Evolutionary conservation across 30 jellyfish, hydroid and myxozoan genomes (phyloP).

Genomic region (Euphysa ruthae): DNA sequence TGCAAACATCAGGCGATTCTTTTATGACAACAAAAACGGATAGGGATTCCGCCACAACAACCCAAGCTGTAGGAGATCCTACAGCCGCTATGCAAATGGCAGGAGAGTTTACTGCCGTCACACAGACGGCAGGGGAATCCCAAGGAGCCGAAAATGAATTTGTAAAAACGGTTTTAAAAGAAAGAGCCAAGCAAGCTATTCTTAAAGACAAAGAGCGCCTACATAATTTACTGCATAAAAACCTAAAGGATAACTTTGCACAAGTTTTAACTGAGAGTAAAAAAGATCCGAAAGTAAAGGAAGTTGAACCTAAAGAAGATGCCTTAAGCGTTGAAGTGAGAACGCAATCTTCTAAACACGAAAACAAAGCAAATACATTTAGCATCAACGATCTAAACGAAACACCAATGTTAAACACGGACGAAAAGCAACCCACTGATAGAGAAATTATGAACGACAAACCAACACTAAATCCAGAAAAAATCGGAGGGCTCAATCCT

Average conservation of each 20-base stretch:
- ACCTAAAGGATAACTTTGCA: not conserved
- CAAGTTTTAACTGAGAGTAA: not conserved
- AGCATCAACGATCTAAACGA: not conserved
- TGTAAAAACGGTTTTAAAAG: no score
- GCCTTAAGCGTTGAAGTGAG: not conserved
- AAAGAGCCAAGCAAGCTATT: not conserved
- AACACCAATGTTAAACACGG: not conserved
- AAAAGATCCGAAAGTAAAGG: not conserved
- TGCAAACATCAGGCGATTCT: no score
- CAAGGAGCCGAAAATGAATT: no score
- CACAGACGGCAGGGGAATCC: no score
- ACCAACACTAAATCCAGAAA: slow-evolving; percentile 14
- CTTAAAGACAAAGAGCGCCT: slow-evolving; percentile 3
- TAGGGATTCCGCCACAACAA: no score
- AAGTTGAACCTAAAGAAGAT: not conserved
- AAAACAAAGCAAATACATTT: not conserved
- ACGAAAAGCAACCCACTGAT: not conserved
- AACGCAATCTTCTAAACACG: not conserved
- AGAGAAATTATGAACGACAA: not conserved
- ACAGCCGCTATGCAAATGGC: no score
- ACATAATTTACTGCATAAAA: not conserved
- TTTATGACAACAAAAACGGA: no score
- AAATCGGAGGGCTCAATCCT: not conserved
- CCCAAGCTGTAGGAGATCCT: no score
- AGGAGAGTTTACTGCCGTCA: no score